Evolutionary conservation across 2,888 invertebrate species (phyloP), one percentile per base, ranked within the genome.

Genomic region (Plagodis pulveraria): DNA sequence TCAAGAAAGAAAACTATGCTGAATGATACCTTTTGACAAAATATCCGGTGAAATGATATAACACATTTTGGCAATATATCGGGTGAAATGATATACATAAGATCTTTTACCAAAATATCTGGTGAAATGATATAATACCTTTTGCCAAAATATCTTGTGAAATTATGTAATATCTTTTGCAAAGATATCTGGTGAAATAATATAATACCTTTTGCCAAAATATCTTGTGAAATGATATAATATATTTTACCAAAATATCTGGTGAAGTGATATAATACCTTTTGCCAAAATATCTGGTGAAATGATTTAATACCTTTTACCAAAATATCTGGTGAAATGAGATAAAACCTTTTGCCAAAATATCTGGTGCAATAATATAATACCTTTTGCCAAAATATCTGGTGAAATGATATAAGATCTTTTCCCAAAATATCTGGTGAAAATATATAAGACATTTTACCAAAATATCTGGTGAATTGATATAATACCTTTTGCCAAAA

Each of bases 1-100:
- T 22, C 22, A 22, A 22, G 22, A 22, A 22, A 22, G 22, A 22
- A 22, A 38, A 38, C 8, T 22, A 0, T 12, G 38, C 48, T 48
- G 48, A 48, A 48, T 41, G 32, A 45, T 32, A 32, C 44, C 44
- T 32, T 45, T 22, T 38, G 38, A 6, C 38, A 22, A 43, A n/a
- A 43, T 6, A 6, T 43, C 12, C 5, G 22, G 22, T 22, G 12
- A 43, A 7, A 22, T 5, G 2, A 9, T 8, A 38, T 6, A 8
- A 38, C 5, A 38, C 9, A 0, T 38, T 38, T 5, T 38, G 38
- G 7, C 38, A 38, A 38, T 4, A 38, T 2, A 38, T 38, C 6
- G 1, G 38, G 38, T 9, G 38, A 45, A 45, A 33, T n/a, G n/a
- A n/a, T n/a, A 32, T 45, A 43, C 6, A 10, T 45, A 22, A 22